phyloP scores from a whole-genome alignment of 1,140 invertebrate species.

The Globodera ellingtonae region DNA sequence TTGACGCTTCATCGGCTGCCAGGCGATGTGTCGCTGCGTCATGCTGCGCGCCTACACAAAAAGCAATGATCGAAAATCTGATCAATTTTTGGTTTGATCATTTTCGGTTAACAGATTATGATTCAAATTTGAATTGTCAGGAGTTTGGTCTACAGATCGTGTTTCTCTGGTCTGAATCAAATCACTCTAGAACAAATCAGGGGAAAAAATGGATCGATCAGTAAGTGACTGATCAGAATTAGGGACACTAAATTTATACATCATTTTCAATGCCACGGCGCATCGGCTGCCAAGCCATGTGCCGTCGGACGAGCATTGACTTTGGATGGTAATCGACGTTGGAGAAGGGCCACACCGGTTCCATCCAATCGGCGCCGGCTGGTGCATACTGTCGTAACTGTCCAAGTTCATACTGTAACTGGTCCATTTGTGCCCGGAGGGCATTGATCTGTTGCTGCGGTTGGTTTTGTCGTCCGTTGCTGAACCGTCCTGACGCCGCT shows the following conservation, averaged over 20 bases:
- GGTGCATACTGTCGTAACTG: neutral
- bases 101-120: too few relatives aligned
- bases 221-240: too few relatives aligned
- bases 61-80: too few relatives aligned
- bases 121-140: too few relatives aligned
- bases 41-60: neutral
- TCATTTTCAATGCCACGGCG: slow-evolving; percentile 26
- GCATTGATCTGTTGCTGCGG: slow-evolving; percentile 31
- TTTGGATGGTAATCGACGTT: neutral
- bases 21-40: neutral
- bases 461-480: slow-evolving; percentile 30
- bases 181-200: neutral
- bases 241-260: neutral
- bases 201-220: too few relatives aligned
- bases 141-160: too few relatives aligned
- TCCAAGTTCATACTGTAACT: neutral
- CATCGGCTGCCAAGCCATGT: slow-evolving; percentile 45
- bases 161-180: neutral
- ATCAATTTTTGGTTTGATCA: too few relatives aligned
- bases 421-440: slow-evolving; percentile 27
- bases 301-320: slow-evolving; percentile 14
- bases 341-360: neutral
- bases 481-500: neutral
- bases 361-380: neutral
- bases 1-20: slow-evolving; percentile 44